Conservation (phyloP, 2,113 vertebrate genomes). For the Suricata suricatta region DNA sequence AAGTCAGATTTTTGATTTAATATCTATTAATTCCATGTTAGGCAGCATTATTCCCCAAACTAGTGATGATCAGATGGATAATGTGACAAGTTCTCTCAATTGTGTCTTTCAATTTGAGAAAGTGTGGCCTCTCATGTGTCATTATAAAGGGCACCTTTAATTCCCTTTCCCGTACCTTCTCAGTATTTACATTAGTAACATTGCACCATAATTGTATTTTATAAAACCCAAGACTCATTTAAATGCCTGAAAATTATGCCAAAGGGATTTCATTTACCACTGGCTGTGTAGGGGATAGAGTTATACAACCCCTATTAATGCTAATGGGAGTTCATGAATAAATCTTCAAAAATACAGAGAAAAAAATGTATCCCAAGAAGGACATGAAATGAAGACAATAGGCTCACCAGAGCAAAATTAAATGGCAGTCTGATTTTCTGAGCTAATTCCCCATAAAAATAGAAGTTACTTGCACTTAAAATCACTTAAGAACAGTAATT, state of each 20-base stretch:
- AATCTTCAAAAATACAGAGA: slow-evolving; percentile 67
- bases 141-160: slow-evolving; percentile 74
- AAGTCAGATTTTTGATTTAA: slow-evolving; percentile 39
- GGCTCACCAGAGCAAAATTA: slow-evolving; percentile 49
- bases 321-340: slow-evolving; percentile 71
- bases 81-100: not conserved
- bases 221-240: slow-evolving; percentile 74
- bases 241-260: slow-evolving; percentile 71
- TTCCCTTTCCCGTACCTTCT: slow-evolving; percentile 44
- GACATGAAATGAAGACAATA: slow-evolving; percentile 66
- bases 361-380: slow-evolving; percentile 70
- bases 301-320: slow-evolving; percentile 73
- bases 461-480: slow-evolving; percentile 52
- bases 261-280: slow-evolving; percentile 72
- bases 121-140: not conserved
- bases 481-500: slow-evolving; percentile 33
- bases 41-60: not conserved
- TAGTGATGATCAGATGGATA: slow-evolving; percentile 26
- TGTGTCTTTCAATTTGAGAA: slow-evolving; percentile 45
- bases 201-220: slow-evolving; percentile 71
- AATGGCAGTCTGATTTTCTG: slow-evolving; percentile 55
- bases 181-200: slow-evolving; percentile 72
- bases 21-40: slow-evolving; percentile 51
- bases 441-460: slow-evolving; percentile 58
- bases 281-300: slow-evolving; percentile 63